Base-by-base conservation (phyloP, 2,888 invertebrate genomes). In the Nomada hirtipes region DNA sequence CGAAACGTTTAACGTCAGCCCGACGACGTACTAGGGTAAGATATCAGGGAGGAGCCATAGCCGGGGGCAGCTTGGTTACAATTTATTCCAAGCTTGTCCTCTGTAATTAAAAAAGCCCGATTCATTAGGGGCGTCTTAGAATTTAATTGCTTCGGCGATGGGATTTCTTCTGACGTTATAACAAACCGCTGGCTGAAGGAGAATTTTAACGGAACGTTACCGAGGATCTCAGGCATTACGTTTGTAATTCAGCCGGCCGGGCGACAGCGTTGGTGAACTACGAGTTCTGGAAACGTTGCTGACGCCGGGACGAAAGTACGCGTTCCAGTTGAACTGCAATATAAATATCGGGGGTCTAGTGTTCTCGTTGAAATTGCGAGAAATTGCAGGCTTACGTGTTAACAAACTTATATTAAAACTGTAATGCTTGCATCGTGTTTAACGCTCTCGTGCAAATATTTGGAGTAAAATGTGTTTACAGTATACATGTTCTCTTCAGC, bases 71-170 rank as follows among this genome's bases (percentile, higher is more conserved):
- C 76, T 75, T 69, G 80, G 79, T 84, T 82, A 82, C 84, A 84
- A 87, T 86, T 88, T 87, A 84, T 82, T 78, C 82, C 79, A 59
- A 52, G 76, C 79, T 85, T 84, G 85, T 79, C 76, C 69, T 68
- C 63, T 75, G 78, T 86, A 88, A 87, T 87, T 87, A 87, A 65
- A 87, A 87, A 81, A 83, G 69, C 78, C 57, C 84, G 84, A 86
- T 87, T 86, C 88, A 86, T 87, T 86, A 87, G 86, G 65, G 67
- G 78, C 85, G 78, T 72, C 85, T 87, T 85, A 87, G 85, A 87
- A 87, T 85, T 85, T 85, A 87, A 87, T 87, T 87, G 86, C 85
- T 85, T 70, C 61, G 70, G 80, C 87, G 81, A 77, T 85, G 87
- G 85, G 85, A 87, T 87, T 85, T 71, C 85, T 77, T 50, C 61